Base-by-base conservation (phyloP, 23 tunicate genomes). In the Styela clava region DNA sequence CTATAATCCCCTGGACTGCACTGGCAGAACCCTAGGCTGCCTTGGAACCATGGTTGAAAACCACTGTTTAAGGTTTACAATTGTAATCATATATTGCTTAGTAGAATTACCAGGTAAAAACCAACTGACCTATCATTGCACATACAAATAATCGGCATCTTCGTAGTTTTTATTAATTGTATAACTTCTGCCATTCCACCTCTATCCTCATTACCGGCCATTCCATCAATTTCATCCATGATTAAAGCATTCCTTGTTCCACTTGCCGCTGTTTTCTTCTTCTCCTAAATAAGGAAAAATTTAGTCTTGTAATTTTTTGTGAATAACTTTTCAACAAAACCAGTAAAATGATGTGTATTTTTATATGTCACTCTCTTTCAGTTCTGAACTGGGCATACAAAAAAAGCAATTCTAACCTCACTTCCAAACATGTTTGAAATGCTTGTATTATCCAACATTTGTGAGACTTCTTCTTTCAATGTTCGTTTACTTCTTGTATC, bases 191-290 rank as follows among this genome's bases (percentile, higher is more conserved):
- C 88, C 84, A 95, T 86, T 68, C 99, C 99, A 33, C 99, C 99
- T 33, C 99, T 73, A 52, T 95, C 99, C 63, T 86, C 99, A 77
- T 95, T 95, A 3, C 99, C 99, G 19, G 99, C 95, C 99, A 95
- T 95, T 9, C 99, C 99, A 81, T 95, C 99, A 1, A 95, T 93
- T 83, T 95, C 99, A 69, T 95, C 99, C 99, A 95, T 95, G 81
- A 95, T 83, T 33, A 89, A 69, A 24, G 91, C 94, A 82, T 84
- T 84, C 35, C 81, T 83, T 1, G 61, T 51, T 2, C 89, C 85
- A n/a, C 64, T 35, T 12, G 78, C 74, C 18, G 81, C 81, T 9
- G 64, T 52, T 35, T 1, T 21, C 81, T 76, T 51, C 21, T 37
- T 65, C 65, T 76, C 81, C 81, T 76, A 25, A 7, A 71, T 31